Evolutionary conservation across 2,888 invertebrate genomes (phyloP), one percentile per base, ranked within the genome.

Genomic region (Pilophorus perplexus): DNA sequence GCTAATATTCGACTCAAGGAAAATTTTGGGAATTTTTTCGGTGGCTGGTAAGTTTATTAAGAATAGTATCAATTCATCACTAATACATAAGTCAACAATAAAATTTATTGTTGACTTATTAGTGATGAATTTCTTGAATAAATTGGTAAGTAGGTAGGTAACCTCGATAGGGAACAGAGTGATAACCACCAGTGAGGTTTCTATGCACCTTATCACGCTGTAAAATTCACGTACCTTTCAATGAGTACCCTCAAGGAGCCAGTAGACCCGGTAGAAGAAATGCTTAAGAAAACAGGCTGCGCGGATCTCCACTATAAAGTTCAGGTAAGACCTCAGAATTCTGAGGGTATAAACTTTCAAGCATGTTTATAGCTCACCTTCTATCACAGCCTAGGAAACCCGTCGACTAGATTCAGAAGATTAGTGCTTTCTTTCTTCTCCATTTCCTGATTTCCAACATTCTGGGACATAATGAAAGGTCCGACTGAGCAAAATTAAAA

Each of bases 221-320:
- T 27, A 14, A 52, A n/a, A n/a, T n/a, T n/a, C n/a, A n/a, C n/a
- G n/a, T n/a, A n/a, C n/a, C n/a, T n/a, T n/a, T n/a, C n/a, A 48
- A 64, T 64, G 64, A 37, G 38, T 23, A 16, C 37, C n/a, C 18
- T 23, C 1, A 40, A 37, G 23, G 64, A 64, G 18, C 40, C 50
- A 38, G 84, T 86, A 50, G 96, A 96, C 79, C 92, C 90, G 0
- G 87, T 96, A 0, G 94, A 93, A 74, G 82, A 83, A 69, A 92
- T 94, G 90, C 78, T 97, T 12, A 89, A 89, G 75, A 89, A 87
- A 79, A 90, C 94, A 20, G 96, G 96, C 5, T 97, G 96, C 76
- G 83, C 93, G 62, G 85, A 94, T 72, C 79, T 89, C 66, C 96
- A 96, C 80, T 93, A 92, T 75, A 86, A 90, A 82, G 89, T 94